Percentiles rank a stretch among this genome's conserved stretches.
Evolutionary conservation across 2,888 invertebrate genomes (phyloP).

Genomic region (Punctoribates punctum): DNA sequence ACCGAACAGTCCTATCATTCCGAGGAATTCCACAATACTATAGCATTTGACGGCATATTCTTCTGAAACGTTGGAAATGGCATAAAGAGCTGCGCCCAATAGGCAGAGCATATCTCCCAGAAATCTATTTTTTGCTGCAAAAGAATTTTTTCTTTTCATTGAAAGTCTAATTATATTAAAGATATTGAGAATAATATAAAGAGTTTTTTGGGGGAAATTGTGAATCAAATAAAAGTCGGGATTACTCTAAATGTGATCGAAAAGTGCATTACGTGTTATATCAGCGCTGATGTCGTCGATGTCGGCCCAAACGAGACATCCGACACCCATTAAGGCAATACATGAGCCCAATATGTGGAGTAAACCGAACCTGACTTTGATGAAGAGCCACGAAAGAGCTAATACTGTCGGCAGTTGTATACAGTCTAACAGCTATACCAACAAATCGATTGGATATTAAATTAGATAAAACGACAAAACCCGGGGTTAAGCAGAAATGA

Average conservation of each 20-base stretch:
- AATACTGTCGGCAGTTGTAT: slow-evolving; percentile 78
- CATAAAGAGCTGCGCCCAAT: slow-evolving; percentile 71
- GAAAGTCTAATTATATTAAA: not conserved
- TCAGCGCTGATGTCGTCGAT: slow-evolving; percentile 59
- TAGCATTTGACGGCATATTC: slow-evolving; percentile 75
- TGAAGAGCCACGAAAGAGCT: slow-evolving; percentile 69
- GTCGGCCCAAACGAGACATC: slow-evolving; percentile 77
- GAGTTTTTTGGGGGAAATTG: not conserved
- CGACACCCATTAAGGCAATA: slow-evolving; percentile 74
- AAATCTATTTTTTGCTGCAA: slow-evolving; percentile 68
- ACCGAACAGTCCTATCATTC: slow-evolving; percentile 74
- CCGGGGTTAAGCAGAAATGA: not conserved
- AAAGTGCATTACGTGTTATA: slow-evolving; percentile 44
- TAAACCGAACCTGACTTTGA: slow-evolving; percentile 69
- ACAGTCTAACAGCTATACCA: slow-evolving; percentile 71
- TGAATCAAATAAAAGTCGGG: not conserved
- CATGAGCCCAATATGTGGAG: slow-evolving; percentile 74
- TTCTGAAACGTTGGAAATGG: slow-evolving; percentile 71
- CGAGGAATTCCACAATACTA: slow-evolving; percentile 73
- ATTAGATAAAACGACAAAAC: slow-evolving; percentile 21
- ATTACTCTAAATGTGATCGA: not conserved
- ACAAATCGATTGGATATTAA: slow-evolving; percentile 7
- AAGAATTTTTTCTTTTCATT: not conserved
- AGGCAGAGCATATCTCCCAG: slow-evolving; percentile 79
- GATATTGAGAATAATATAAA: too few species aligned